These are phyloP conservation scores for Drosophila eohydei DNA, from an alignment of 2,888 invertebrate species.

Conservation along the genomic window DNA sequence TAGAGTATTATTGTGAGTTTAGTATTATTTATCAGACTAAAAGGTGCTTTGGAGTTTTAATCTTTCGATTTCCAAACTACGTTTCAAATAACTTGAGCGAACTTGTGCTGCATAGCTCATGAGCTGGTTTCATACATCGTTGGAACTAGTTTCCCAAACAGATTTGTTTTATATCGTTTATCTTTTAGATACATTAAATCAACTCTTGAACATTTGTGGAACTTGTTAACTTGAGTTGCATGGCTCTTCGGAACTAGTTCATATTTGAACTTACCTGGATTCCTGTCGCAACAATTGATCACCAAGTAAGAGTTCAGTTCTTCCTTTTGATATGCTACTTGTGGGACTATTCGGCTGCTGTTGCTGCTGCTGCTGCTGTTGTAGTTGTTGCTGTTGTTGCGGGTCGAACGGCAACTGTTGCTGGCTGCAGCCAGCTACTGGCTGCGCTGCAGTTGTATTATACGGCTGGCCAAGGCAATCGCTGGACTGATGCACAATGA, in stretches of 20 bases:
- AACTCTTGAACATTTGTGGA: background rate
- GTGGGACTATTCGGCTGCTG: conserved; percentile 82
- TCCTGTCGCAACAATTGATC: conserved; percentile 84
- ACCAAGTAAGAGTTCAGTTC: conserved; percentile 85
- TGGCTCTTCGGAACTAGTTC: background rate
- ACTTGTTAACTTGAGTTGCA: background rate
- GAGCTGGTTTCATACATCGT: no score
- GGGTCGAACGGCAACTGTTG: conserved; percentile 47
- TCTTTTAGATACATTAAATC: background rate
- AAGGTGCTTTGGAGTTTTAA: no score
- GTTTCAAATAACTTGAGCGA: no score
- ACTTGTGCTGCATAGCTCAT: no score
- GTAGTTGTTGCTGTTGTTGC: conserved; percentile 25
- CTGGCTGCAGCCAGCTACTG: conserved; percentile 39
- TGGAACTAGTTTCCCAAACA: no score
- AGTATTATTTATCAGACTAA: no score
- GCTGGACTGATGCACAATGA: conserved; percentile 73
- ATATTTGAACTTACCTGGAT: conserved; percentile 77
- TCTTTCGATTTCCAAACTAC: no score
- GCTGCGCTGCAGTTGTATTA: conserved; percentile 49
- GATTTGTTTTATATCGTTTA: background rate
- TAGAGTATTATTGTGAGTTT: background rate
- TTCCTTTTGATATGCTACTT: conserved; percentile 85
- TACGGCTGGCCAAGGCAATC: conserved; percentile 59
- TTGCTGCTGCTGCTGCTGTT: conserved; percentile 55